These are phyloP conservation scores for Odontocolon sp. DNA, from an alignment of 2,888 invertebrate genomes.

Conservation along the genomic window DNA sequence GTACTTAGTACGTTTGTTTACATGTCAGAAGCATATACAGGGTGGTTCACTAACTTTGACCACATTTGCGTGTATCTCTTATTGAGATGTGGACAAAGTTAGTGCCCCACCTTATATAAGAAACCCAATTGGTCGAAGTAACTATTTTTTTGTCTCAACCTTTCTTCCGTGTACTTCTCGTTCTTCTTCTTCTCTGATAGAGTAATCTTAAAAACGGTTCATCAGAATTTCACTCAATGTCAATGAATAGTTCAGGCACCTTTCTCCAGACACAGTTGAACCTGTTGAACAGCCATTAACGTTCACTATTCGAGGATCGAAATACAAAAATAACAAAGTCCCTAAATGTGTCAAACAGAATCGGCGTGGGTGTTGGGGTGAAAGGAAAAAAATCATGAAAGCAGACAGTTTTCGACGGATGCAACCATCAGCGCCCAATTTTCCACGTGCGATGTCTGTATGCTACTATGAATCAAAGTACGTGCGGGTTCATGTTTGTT, in stretches of 20 bases:
- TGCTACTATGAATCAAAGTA: background rate
- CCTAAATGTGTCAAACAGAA: background rate
- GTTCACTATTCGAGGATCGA: background rate
- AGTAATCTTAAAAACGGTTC: slow-evolving; percentile 38
- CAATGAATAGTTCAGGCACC: too few relatives aligned
- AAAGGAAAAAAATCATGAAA: background rate
- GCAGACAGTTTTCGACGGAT: background rate
- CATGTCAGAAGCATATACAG: too few relatives aligned
- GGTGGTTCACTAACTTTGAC: too few relatives aligned
- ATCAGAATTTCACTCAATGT: slow-evolving; percentile 37
- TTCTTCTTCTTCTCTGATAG: slow-evolving; percentile 23
- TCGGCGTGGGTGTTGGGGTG: background rate
- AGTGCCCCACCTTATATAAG: too few relatives aligned
- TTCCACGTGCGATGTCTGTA: background rate
- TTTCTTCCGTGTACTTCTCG: too few relatives aligned
- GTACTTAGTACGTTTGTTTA: background rate
- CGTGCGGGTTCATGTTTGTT: background rate
- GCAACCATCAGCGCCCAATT: background rate
- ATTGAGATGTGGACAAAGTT: too few relatives aligned
- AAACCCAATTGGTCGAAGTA: too few relatives aligned
- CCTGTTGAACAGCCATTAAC: slow-evolving; percentile 2
- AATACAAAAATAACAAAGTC: background rate
- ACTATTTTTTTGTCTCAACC: too few relatives aligned
- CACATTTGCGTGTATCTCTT: too few relatives aligned
- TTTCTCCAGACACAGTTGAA: too few relatives aligned